These are phyloP conservation scores for Serripes groenlandicus DNA, from an alignment of 2,888 invertebrate genomes.

Conservation along the genomic window DNA sequence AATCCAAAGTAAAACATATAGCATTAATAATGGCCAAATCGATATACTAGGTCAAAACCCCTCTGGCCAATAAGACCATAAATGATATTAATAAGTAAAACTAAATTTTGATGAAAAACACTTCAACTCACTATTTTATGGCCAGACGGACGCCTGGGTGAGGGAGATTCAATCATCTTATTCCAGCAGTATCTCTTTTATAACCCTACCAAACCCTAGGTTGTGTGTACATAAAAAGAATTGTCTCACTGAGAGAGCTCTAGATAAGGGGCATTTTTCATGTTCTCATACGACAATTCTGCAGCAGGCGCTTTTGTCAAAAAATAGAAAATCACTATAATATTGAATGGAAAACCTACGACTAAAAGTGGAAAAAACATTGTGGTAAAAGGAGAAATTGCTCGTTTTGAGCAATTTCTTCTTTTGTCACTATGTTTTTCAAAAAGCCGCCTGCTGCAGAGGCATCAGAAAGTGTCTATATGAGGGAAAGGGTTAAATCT, in stretches of 20 bases:
- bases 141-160: not conserved
- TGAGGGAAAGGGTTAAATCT: not conserved
- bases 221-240: no score
- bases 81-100: not conserved
- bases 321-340: no score
- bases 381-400: not conserved
- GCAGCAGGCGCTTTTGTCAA: no score
- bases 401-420: not conserved
- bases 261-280: no score
- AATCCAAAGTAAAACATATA: no score
- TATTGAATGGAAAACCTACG: not conserved
- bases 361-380: not conserved
- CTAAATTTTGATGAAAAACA: slow-evolving; percentile 14
- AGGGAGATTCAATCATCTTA: no score
- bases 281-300: no score
- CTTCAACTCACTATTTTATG: slow-evolving; percentile 11
- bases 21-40: not conserved
- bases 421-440: not conserved
- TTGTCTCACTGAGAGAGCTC: no score
- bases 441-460: not conserved
- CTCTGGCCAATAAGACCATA: slow-evolving; percentile 14
- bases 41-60: slow-evolving; percentile 23
- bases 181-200: no score
- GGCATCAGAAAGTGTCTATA: not conserved
- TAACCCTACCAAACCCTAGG: no score